Conservation (phyloP, 2,888 invertebrate genomes). For the Trypoxylon attenuatum region DNA sequence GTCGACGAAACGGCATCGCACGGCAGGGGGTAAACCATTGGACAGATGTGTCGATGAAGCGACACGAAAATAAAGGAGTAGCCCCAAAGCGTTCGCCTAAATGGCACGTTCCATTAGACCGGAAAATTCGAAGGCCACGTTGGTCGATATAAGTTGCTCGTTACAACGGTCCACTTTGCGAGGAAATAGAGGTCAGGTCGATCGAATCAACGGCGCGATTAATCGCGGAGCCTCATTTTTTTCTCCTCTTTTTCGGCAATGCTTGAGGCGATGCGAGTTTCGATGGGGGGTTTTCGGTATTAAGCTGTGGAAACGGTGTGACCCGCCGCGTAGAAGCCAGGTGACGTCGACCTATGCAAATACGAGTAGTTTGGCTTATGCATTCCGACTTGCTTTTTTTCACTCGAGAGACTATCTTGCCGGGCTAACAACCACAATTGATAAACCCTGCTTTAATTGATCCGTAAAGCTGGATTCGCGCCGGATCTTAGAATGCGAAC, state of each 20-base stretch:
- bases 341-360: conserved; percentile 10
- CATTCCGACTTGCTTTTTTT: background rate
- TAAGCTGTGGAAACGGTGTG: too few species aligned
- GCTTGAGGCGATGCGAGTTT: background rate
- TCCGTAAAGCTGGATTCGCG: conserved; percentile 3
- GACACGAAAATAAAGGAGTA: conserved; percentile 8
- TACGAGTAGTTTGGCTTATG: conserved; percentile 11
- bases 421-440: conserved; percentile 4
- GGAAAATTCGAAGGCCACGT: conserved; percentile 50
- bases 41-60: conserved; percentile 16
- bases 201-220: conserved; percentile 41
- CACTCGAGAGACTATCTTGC: background rate
- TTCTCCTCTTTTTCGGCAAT: background rate
- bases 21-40: background rate
- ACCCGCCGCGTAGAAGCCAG: background rate
- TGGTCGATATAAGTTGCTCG: conserved; percentile 41
- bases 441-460: conserved; percentile 28
- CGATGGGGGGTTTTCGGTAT: background rate
- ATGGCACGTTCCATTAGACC: conserved; percentile 44
- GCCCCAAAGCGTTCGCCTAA: conserved; percentile 38
- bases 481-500: background rate
- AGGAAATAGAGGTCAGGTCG: conserved; percentile 30
- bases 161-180: conserved; percentile 43
- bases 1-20: conserved; percentile 2
- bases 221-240: conserved; percentile 32